A percentile compares a stretch with the other conserved stretches of the same genome.
Conservation (phyloP, 1,140 invertebrate species). For the Drosophila pseudoananassae region DNA sequence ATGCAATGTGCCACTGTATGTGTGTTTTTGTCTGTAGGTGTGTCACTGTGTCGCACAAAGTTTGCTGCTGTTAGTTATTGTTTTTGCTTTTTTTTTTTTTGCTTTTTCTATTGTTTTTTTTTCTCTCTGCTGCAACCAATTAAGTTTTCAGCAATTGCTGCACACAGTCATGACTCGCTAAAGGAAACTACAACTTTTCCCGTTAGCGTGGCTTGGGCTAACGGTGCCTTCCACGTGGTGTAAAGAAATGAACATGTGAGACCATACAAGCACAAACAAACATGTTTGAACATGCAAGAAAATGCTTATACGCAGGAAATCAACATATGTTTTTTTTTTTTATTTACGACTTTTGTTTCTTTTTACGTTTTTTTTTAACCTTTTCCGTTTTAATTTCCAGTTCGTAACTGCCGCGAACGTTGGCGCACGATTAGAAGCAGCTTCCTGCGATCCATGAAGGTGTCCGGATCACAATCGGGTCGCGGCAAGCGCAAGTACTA, state of each 20-base stretch:
- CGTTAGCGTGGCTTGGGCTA: background rate
- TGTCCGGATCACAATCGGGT: slow-evolving; percentile 73
- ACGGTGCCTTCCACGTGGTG: background rate
- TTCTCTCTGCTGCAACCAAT: slow-evolving; percentile 32
- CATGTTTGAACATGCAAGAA: too few relatives aligned
- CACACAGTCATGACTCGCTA: slow-evolving; percentile 10
- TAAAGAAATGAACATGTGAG: too few relatives aligned
- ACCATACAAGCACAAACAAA: too few relatives aligned
- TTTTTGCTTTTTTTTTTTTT: slow-evolving; percentile 30
- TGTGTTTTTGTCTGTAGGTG: slow-evolving; percentile 16
- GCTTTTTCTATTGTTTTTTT: slow-evolving; percentile 21
- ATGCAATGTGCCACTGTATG: background rate
- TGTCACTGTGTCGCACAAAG: slow-evolving; percentile 74
- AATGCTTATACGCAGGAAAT: too few relatives aligned
- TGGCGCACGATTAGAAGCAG: slow-evolving; percentile 81
- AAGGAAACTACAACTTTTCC: background rate
- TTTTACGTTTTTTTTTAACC: background rate
- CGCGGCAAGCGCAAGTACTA: slow-evolving; percentile 81
- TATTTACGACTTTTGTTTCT: background rate
- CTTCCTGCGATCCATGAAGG: slow-evolving; percentile 74
- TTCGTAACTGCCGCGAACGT: slow-evolving; percentile 75
- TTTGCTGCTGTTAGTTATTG: slow-evolving; percentile 40
- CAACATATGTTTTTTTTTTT: too few relatives aligned
- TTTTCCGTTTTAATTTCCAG: slow-evolving; percentile 24
- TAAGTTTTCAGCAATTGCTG: slow-evolving; percentile 59